These are phyloP conservation scores for Aphelinus certus DNA, from an alignment of 1,140 invertebrate species.

Conservation along the genomic window DNA sequence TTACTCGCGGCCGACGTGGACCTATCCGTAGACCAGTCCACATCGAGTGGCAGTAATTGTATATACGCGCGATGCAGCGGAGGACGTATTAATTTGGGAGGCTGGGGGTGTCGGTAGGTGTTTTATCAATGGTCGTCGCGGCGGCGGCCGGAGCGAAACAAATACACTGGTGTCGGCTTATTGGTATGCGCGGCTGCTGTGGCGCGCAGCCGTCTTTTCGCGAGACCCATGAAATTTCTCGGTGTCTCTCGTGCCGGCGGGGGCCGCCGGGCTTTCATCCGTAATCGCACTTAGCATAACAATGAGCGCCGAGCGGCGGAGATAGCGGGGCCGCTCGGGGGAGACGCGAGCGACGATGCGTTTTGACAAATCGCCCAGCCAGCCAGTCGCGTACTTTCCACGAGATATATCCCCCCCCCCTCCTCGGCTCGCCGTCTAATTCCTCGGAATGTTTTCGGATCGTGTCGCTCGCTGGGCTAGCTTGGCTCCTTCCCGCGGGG, in stretches of 20 bases:
- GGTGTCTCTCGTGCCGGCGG: not conserved
- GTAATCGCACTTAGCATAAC: conserved; percentile 56
- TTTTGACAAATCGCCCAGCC: conserved; percentile 58
- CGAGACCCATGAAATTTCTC: conserved; percentile 22
- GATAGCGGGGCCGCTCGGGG: conserved; percentile 30
- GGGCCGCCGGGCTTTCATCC: conserved; percentile 33
- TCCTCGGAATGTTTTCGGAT: conserved; percentile 58
- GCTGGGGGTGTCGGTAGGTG: too few species aligned
- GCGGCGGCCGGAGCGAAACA: not conserved
- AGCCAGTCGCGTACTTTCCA: conserved; percentile 38
- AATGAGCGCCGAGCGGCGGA: conserved; percentile 47
- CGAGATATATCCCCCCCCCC: too few species aligned
- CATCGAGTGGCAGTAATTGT: too few species aligned
- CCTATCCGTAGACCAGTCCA: too few species aligned
- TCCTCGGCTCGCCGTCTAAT: conserved; percentile 53
- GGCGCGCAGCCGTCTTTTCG: not conserved
- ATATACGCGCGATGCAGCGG: too few species aligned
- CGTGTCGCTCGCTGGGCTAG: conserved; percentile 54
- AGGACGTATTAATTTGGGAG: too few species aligned
- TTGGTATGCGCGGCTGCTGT: too few species aligned
- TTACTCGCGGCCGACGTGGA: too few species aligned
- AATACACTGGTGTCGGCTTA: not conserved
- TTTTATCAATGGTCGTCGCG: too few species aligned
- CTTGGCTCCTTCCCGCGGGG: conserved; percentile 52
- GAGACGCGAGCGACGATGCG: conserved; percentile 46